Evolutionary conservation across 2,888 invertebrate species (phyloP), one percentile per base, ranked within the genome.

Genomic region (Lepidonotus clava): DNA sequence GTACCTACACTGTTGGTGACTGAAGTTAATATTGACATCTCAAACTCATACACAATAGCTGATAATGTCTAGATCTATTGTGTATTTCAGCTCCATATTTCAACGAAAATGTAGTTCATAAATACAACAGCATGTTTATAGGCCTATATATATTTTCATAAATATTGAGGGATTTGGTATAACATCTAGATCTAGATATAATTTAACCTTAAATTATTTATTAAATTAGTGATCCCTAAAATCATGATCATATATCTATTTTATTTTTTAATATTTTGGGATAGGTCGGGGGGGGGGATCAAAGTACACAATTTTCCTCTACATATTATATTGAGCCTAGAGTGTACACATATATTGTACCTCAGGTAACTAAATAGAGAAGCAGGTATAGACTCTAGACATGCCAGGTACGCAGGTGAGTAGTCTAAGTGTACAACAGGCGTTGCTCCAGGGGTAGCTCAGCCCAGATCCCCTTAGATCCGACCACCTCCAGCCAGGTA

Each of bases 401-500:
- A n/a, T n/a, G 46, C 46, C 8, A 46, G 18, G 18, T 46, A 46
- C 8, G 8, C 8, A 11, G 8, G 46, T 11, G 46, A 46, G 46
- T 18, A 46, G 46, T 11, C 46, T 11, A 11, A 46, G 8, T 46
- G 8, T 11, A 46, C 8, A 46, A 18, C 8, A 8, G 8, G 8
- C 46, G 18, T 46, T 46, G 8, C 18, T n/a, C n/a, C n/a, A n/a
- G 46, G 46, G 46, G 46, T 46, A 11, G 18, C 46, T 46, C 8
- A 46, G 46, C 18, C 46, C 18, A 46, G 8, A 46, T 8, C 18
- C 71, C 4, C 4, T 32, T 8, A 71, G 71, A 71, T 71, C 71
- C 71, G 71, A 71, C 71, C 71, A 71, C 71, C 38, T n/a, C 36
- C 14, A n/a, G 36, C 1, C 28, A 67, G 34, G 67, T 67, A 67